Evolutionary conservation across 2,888 invertebrate genomes (phyloP), one percentile per base, ranked within the genome.

Genomic region (Campoplex capitator): DNA sequence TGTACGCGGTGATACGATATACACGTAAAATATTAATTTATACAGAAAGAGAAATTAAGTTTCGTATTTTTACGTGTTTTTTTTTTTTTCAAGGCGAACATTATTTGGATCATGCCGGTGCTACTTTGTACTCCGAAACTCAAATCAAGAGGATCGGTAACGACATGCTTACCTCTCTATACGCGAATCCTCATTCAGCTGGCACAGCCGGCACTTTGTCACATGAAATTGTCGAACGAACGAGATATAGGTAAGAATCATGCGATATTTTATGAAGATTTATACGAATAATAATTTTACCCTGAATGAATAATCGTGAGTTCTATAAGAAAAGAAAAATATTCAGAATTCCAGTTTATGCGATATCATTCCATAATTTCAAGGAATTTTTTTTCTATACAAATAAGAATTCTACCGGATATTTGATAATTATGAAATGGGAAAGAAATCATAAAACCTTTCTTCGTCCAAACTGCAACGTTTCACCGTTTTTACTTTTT

Each of bases 51-150:
- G 32, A 48, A 71, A n/a, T 28, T 0, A 28, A 23, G 13, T 48
- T 65, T 48, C 45, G 13, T 23, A 4, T 51, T n/a, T 7, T 42
- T 54, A 42, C 16, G n/a, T n/a, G n/a, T n/a, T 62, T 32, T 23
- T 74, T 70, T 73, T 51, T 68, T 38, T 94, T 87, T 94, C 97
- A 45, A 79, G 97, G 95, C 85, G 96, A 96, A 91, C 96, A 96
- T 91, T 99, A 98, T 94, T 95, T 99, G 92, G 99, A 99, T 94
- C 98, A 98, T 96, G 97, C 98, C 58, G 99, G 98, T 11, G 96
- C 98, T 16, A 97, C 98, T 9, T 94, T 98, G 75, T 98, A 98
- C 93, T 96, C 98, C 7, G 96, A 97, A 93, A 95, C 95, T 89
- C 97, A 98, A 94, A 95, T 99, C 42, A 95, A 96, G 86, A 94